phyloP scores from a whole-genome alignment of 2,888 invertebrate species.

The Choreutis nemorana region DNA sequence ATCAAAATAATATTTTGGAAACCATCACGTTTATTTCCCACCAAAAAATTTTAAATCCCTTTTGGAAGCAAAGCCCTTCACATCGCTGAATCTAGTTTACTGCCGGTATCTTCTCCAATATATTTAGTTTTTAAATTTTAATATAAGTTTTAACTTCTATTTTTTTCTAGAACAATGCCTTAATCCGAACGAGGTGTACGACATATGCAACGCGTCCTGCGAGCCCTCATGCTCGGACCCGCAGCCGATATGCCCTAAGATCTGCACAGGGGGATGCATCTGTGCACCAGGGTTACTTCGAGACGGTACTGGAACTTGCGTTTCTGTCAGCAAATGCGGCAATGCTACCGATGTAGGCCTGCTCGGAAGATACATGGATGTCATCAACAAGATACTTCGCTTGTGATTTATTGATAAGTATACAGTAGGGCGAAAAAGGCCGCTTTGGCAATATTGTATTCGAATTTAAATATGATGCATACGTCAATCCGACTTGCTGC shows the following conservation, averaged over 20 bases:
- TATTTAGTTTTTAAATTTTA: too few species aligned
- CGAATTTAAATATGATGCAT: too few species aligned
- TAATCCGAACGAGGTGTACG: constrained; percentile 41
- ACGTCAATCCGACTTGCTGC: too few species aligned
- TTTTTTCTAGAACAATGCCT: constrained; percentile 38
- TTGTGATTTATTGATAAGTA: too few species aligned
- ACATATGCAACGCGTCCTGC: constrained; percentile 38
- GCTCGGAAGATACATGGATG: constrained; percentile 32
- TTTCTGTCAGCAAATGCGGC: constrained; percentile 37
- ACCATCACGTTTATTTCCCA: too few species aligned
- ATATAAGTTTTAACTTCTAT: too few species aligned
- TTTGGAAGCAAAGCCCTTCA: background rate
- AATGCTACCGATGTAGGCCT: constrained; percentile 30
- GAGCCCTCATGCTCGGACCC: constrained; percentile 43
- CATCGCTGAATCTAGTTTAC: too few species aligned
- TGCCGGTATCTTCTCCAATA: too few species aligned
- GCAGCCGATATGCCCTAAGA: constrained; percentile 39
- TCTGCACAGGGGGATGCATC: constrained; percentile 42
- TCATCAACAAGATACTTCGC: constrained; percentile 39
- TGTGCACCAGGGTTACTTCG: constrained; percentile 40
- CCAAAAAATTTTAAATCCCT: too few species aligned
- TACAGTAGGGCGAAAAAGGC: too few species aligned
- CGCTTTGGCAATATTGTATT: too few species aligned
- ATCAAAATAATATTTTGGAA: too few species aligned
- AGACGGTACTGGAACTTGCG: constrained; percentile 30